These are phyloP conservation scores for Pardalotus punctatus DNA, from an alignment of 2,113 vertebrate species.

Conservation along the genomic window DNA sequence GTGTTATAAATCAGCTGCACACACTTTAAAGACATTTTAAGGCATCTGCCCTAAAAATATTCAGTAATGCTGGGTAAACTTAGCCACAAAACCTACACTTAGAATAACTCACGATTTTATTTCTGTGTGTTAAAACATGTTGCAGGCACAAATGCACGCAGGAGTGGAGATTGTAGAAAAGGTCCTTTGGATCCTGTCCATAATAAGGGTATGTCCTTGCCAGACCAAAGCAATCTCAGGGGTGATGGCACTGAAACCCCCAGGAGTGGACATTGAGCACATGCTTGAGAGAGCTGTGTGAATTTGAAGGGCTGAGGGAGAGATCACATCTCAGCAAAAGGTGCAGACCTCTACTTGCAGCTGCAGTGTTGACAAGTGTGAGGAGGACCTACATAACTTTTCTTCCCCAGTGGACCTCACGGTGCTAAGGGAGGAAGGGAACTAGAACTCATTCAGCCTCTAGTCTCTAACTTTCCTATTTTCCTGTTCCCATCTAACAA, in stretches of 20 bases:
- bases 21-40: background rate
- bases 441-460: background rate
- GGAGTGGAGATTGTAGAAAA: background rate
- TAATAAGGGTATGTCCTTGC: background rate
- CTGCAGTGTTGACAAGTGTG: background rate
- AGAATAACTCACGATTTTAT: background rate
- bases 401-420: background rate
- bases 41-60: background rate
- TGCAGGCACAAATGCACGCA: background rate
- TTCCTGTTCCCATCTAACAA: background rate
- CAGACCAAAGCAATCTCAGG: fast-evolving
- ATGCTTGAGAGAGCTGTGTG: background rate
- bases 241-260: background rate
- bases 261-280: background rate
- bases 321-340: background rate
- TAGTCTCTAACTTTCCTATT: background rate
- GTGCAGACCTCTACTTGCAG: background rate
- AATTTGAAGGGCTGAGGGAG: background rate
- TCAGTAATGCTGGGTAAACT: background rate
- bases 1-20: background rate
- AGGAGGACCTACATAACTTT: fast-evolving
- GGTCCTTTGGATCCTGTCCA: background rate
- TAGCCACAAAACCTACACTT: background rate
- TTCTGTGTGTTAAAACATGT: background rate
- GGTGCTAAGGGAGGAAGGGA: background rate